Conservation (phyloP, 2,113 vertebrate species). For the Bettongia penicillata region DNA sequence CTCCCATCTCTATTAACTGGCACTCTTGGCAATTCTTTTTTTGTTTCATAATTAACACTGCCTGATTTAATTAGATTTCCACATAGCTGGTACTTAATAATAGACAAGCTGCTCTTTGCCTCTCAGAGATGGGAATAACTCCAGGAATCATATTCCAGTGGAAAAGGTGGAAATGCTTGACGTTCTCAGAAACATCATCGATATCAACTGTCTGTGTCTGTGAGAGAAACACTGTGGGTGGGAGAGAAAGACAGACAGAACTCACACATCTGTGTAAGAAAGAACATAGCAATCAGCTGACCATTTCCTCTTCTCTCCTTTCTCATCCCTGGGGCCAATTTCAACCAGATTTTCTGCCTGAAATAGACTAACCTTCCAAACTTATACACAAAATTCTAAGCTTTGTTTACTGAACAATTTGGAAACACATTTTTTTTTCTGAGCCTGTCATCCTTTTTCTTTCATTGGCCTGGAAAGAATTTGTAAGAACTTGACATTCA, state of each 20-base stretch:
- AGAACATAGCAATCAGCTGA: not conserved
- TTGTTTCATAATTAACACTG: not conserved
- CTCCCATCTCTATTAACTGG: not conserved
- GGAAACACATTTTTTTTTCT: not conserved
- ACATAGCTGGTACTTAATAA: not conserved
- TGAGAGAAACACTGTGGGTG: not conserved
- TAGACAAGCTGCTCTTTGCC: not conserved
- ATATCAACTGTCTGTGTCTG: not conserved
- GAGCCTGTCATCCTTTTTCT: not conserved
- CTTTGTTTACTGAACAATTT: not conserved
- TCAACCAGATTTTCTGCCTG: not conserved
- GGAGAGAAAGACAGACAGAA: not conserved
- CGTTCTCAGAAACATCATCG: not conserved
- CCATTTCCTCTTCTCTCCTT: not conserved
- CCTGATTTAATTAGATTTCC: not conserved
- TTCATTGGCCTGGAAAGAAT: not conserved
- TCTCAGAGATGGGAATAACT: not conserved
- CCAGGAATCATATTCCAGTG: not conserved
- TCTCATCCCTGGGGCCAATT: not conserved
- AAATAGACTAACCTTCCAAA: not conserved
- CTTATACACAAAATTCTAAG: not conserved
- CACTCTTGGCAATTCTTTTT: not conserved
- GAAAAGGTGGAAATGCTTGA: not conserved
- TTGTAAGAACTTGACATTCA: not conserved
- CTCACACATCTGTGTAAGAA: not conserved